phyloP scores from a whole-genome alignment of 1,140 invertebrate genomes.

The Drosophila sucinea region DNA sequence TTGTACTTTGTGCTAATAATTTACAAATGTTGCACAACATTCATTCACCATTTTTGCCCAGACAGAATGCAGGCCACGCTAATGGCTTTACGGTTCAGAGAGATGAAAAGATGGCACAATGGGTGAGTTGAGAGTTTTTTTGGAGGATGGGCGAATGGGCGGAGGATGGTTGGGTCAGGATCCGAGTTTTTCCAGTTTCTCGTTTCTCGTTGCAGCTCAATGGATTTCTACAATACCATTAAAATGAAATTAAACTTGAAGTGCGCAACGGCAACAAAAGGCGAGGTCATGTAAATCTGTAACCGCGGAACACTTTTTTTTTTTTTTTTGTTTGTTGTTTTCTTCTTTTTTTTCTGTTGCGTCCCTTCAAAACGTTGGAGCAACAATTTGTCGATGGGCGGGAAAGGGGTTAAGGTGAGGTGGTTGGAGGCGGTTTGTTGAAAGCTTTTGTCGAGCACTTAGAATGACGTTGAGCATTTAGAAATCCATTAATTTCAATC shows the following conservation, averaged over 20 bases:
- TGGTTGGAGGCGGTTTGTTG: not conserved
- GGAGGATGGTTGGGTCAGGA: constrained; percentile 32
- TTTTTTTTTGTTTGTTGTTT: not conserved
- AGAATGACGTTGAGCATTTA: constrained; percentile 69
- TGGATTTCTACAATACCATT: constrained; percentile 44
- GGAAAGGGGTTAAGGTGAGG: constrained; percentile 16
- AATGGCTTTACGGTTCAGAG: constrained; percentile 5
- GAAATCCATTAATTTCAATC: constrained; percentile 78
- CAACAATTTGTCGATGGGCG: constrained; percentile 54
- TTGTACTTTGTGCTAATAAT: constrained; percentile 8
- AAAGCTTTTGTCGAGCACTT: constrained; percentile 19
- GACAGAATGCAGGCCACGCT: constrained; percentile 21
- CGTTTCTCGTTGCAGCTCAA: constrained; percentile 23
- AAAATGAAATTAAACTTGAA: constrained; percentile 52
- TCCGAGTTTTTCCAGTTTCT: constrained; percentile 15
- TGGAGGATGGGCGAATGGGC: not conserved
- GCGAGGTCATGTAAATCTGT: constrained; percentile 30
- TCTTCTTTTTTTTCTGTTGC: not conserved
- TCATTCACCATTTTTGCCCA: constrained; percentile 13
- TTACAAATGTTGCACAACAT: constrained; percentile 20
- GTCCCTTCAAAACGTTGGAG: not conserved
- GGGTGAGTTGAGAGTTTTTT: too few species aligned
- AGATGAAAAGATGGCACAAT: too few species aligned
- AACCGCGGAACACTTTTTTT: constrained; percentile 29
- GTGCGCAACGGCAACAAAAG: constrained; percentile 16